Conservation (phyloP, 1,140 invertebrate species). For the Ceratina australensis region DNA sequence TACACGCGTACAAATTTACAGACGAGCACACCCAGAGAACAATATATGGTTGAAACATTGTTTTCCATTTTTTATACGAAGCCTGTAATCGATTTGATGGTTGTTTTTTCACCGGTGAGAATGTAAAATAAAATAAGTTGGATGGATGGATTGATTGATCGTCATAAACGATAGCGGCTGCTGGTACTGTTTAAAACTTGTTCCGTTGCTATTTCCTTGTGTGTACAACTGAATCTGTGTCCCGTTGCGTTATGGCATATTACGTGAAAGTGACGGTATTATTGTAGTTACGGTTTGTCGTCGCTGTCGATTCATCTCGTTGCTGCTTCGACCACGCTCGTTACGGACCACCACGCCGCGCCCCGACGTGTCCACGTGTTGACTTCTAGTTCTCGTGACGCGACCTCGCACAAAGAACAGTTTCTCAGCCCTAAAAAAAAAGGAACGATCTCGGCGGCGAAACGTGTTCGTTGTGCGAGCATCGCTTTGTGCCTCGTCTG, state of each 20-base stretch:
- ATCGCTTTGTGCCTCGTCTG: constrained; percentile 34
- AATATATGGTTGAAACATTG: constrained; percentile 45
- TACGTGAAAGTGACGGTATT: constrained; percentile 34
- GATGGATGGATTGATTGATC: constrained; percentile 8
- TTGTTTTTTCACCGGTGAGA: constrained; percentile 17
- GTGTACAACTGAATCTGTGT: constrained; percentile 36
- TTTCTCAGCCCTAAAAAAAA: not conserved
- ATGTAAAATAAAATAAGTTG: constrained; percentile 27
- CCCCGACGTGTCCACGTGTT: too few relatives aligned
- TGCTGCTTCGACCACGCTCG: constrained; percentile 43
- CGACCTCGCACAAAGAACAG: constrained; percentile 19
- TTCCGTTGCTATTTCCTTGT: constrained; percentile 44
- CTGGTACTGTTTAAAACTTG: constrained; percentile 34
- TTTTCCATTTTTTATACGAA: not conserved
- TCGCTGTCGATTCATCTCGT: not conserved
- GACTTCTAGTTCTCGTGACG: constrained; percentile 37
- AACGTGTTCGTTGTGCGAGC: constrained; percentile 6
- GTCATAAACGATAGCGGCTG: constrained; percentile 44
- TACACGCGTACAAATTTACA: constrained; percentile 59
- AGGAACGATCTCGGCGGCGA: not conserved
- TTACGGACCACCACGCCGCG: too few relatives aligned
- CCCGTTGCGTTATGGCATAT: constrained; percentile 33
- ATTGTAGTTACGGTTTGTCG: constrained; percentile 28
- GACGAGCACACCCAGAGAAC: constrained; percentile 50
- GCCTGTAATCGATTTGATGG: constrained; percentile 20